A percentile compares a stretch with the other conserved stretches of the same genome.
These are phyloP conservation scores for Chamaea fasciata DNA, from an alignment of 2,113 vertebrate species.

Conservation along the genomic window DNA sequence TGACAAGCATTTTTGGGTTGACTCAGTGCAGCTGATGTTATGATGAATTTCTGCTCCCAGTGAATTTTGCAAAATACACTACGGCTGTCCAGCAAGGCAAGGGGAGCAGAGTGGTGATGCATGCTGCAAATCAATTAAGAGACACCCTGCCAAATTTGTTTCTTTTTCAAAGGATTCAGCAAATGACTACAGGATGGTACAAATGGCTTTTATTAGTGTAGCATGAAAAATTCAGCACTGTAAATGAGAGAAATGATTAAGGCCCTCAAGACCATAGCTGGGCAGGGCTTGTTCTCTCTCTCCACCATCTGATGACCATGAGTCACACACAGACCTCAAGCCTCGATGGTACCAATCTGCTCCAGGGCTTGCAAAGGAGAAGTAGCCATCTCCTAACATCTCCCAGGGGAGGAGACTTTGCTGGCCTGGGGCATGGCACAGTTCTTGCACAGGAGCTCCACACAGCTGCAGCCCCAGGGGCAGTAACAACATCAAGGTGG, in stretches of 20 bases:
- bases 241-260: neutral
- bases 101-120: neutral
- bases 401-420: neutral
- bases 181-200: neutral
- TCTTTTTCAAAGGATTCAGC: neutral
- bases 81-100: neutral
- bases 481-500: neutral
- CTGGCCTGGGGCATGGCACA: rapidly evolving
- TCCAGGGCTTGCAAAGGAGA: neutral
- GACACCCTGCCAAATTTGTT: neutral
- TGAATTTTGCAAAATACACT: neutral
- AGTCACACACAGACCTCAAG: neutral
- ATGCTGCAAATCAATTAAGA: neutral
- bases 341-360: neutral
- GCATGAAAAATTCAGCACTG: neutral
- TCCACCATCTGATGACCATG: neutral
- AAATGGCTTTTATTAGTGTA: neutral
- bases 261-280: neutral
- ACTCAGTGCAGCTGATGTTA: neutral
- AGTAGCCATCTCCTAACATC: neutral
- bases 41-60: neutral
- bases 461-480: neutral
- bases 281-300: neutral
- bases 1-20: neutral
- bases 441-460: neutral